These are phyloP conservation scores for Melanostigma gelatinosum DNA, from an alignment of 2,113 vertebrate genomes.

Conservation along the genomic window DNA sequence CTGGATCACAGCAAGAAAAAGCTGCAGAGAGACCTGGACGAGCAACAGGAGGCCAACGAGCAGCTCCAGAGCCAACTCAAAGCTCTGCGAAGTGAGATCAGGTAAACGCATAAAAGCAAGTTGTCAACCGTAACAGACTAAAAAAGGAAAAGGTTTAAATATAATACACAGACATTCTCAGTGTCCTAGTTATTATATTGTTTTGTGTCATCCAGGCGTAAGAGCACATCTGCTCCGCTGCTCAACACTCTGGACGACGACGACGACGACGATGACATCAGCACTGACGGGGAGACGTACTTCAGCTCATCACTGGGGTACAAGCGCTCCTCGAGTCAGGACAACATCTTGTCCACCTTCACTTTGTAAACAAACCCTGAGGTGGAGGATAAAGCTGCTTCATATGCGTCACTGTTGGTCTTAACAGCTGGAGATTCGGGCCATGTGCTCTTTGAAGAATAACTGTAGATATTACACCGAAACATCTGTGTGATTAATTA, in stretches of 20 bases:
- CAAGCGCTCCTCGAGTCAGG: constrained; percentile 86
- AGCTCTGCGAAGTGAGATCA: constrained; percentile 87
- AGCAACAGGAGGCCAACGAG: constrained; percentile 93
- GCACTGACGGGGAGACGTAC: constrained; percentile 91
- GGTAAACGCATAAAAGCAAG: constrained; percentile 77
- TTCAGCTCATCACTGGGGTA: constrained; percentile 87
- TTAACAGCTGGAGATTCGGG: constrained; percentile 31
- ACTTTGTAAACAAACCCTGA: constrained; percentile 53
- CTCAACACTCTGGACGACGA: constrained; percentile 85
- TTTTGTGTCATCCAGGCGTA: constrained; percentile 81
- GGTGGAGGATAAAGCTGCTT: constrained; percentile 1
- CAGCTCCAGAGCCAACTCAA: constrained; percentile 93
- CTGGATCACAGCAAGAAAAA: constrained; percentile 94
- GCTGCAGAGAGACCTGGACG: constrained; percentile 95
- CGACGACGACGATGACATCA: constrained; percentile 87
- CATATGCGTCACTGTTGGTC: constrained; percentile 22
- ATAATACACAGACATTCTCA: background rate
- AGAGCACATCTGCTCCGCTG: constrained; percentile 86
- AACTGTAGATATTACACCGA: constrained; percentile 29
- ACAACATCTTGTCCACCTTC: constrained; percentile 72
- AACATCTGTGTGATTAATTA: constrained; percentile 18
- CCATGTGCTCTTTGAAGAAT: background rate
- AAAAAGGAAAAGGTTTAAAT: background rate
- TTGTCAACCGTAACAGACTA: background rate
- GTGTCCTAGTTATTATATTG: background rate